Evolutionary conservation across 2,113 vertebrate genomes (phyloP), one percentile per base, ranked within the genome.

Genomic region (Montifringilla adamsi): DNA sequence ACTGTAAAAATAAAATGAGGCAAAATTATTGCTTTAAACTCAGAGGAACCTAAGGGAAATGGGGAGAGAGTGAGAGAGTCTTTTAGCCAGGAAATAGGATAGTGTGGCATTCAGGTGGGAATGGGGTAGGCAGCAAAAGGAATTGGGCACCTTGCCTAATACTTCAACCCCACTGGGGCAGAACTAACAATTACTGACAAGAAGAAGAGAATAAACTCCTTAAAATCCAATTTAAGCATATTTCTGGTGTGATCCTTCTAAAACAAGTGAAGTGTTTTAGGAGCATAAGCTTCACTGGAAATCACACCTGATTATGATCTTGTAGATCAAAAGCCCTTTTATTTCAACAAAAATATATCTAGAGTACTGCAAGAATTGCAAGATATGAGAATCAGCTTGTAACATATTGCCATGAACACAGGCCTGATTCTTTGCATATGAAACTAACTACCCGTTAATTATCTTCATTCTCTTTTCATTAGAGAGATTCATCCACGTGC

Each of bases 401-500:
- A 64, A 39, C 20, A 58, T 70, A 39, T 52, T 78, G 10, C 31
- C 10, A 0, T 91, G 52, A 84, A 78, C 43, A 77, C 60, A 41
- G 18, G 46, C 35, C 30, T 33, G 30, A 78, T 50, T 78, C 35
- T 15, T 81, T 74, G 47, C 44, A 28, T 46, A 50, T 37, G 10
- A 46, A 59, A 10, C 7, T 26, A 47, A 35, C 60, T 84, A 33
- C 26, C 33, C 19, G 3, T 15, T 87, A 82, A 72, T 75, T 59
- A 56, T 11, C 13, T 89, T 89, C 41, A 52, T 78, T 87, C 6
- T 68, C 18, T 80, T 76, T 87, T 73, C 23, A 33, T 89, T 85
- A 47, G 18, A 14, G 33, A 20, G 47, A 60, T 55, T 56, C 37
- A 72, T 62, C 35, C 56, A 21, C 0, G 0, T 60, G 73, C 21